phyloP scores from a whole-genome alignment of 2,888 invertebrate genomes.

The Platypus cylindrus region DNA sequence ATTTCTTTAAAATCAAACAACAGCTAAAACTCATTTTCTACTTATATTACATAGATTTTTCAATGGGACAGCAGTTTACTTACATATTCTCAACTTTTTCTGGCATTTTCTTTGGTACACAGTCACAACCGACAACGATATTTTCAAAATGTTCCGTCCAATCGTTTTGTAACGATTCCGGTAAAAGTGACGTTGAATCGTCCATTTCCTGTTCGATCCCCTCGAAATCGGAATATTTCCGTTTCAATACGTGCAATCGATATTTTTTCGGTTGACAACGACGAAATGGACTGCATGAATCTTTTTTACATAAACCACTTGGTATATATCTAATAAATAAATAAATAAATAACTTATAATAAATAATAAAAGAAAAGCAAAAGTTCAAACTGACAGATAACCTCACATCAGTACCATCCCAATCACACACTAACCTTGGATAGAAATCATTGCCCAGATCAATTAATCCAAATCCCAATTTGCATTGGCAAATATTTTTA shows the following conservation, averaged over 20 bases:
- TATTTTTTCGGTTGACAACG: conserved; percentile 27
- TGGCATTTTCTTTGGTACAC: conserved; percentile 18
- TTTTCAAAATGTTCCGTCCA: conserved; percentile 28
- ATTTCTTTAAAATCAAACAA: no score
- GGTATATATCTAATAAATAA: conserved; percentile 24
- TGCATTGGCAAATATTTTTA: conserved; percentile 22
- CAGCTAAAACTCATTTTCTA: no score
- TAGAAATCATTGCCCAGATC: conserved; percentile 26
- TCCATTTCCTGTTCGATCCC: conserved; percentile 14
- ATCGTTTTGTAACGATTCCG: conserved; percentile 25
- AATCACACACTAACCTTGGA: conserved; percentile 24
- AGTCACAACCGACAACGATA: conserved; percentile 34
- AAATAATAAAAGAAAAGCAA: neutral
- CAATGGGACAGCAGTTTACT: no score
- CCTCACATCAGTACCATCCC: neutral
- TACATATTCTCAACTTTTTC: no score
- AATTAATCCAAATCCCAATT: conserved; percentile 20
- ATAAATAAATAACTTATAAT: conserved; percentile 4
- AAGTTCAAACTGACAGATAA: no score
- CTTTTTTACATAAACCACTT: conserved; percentile 26
- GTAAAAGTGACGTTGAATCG: conserved; percentile 16
- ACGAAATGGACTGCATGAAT: conserved; percentile 24
- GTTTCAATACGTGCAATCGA: conserved; percentile 28
- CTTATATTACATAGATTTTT: no score
- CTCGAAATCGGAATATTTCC: conserved; percentile 8